Percentiles rank a stretch among this genome's conserved stretches.
Conservation (phyloP, 2,888 invertebrate genomes). For the Drosophila mercatorum region DNA sequence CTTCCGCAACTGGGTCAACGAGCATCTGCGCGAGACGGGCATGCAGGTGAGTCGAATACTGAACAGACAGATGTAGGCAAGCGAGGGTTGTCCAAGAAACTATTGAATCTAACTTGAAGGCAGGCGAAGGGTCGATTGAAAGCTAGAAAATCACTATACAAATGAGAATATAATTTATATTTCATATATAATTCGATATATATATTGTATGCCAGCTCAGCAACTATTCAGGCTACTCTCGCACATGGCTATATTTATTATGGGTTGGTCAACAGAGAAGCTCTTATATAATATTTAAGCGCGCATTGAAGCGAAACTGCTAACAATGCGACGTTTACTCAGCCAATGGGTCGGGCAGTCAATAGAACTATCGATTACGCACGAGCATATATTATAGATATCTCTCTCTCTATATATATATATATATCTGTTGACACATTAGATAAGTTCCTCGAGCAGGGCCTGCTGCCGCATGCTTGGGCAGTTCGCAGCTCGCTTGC, state of each 20-base stretch:
- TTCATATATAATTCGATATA: neutral
- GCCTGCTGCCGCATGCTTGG: constrained; percentile 52
- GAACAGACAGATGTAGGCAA: too few species aligned
- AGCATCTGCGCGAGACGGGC: constrained; percentile 90
- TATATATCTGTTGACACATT: constrained; percentile 11
- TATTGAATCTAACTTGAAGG: too few species aligned
- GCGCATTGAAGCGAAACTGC: constrained; percentile 53
- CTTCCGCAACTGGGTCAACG: constrained; percentile 99
- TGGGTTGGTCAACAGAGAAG: constrained; percentile 12
- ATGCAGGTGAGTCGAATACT: constrained; percentile 86
- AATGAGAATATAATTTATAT: neutral
- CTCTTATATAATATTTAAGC: constrained; percentile 50
- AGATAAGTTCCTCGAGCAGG: constrained; percentile 53
- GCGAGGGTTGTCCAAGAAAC: neutral
- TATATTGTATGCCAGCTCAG: neutral
- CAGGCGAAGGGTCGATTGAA: neutral
- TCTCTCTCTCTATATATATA: neutral
- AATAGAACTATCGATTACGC: constrained; percentile 56
- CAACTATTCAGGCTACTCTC: neutral
- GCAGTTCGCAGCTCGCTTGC: constrained; percentile 23
- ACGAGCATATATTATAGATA: constrained; percentile 10
- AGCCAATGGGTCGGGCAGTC: constrained; percentile 56
- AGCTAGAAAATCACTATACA: too few species aligned
- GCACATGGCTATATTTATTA: neutral
- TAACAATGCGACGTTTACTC: constrained; percentile 53